phyloP scores from a whole-genome alignment of 1,140 invertebrate genomes.

The Spodoptera litura region DNA sequence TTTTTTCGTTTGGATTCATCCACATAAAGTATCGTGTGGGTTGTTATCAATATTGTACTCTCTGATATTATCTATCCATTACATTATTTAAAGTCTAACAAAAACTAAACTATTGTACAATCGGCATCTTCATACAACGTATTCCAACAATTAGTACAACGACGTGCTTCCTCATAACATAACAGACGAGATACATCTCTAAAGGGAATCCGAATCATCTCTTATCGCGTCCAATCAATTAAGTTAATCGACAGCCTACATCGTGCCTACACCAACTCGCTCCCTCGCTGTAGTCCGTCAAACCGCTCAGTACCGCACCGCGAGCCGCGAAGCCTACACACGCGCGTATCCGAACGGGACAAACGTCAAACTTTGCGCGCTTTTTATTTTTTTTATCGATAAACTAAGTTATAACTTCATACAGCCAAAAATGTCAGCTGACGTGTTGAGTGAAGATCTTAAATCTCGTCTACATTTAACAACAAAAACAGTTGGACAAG shows the following conservation, averaged over 20 bases:
- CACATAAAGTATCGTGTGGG: background rate
- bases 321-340: conserved; percentile 74
- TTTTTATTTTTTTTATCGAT: conserved; percentile 54
- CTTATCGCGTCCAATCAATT: conserved; percentile 58
- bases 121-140: conserved; percentile 11
- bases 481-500: conserved; percentile 91
- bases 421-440: conserved; percentile 88
- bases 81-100: background rate
- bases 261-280: conserved; percentile 20
- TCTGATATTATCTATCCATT: background rate
- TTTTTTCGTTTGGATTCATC: background rate
- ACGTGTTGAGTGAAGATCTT: conserved; percentile 91
- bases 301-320: conserved; percentile 70
- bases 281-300: conserved; percentile 54
- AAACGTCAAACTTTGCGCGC: conserved; percentile 61
- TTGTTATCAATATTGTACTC: background rate
- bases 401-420: conserved; percentile 23
- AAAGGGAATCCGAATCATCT: conserved; percentile 50
- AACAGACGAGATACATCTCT: conserved; percentile 32
- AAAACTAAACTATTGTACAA: background rate
- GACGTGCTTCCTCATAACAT: conserved; percentile 20
- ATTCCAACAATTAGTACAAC: conserved; percentile 14
- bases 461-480: conserved; percentile 90
- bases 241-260: conserved; percentile 74
- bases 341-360: conserved; percentile 49